Conservation (phyloP, 2,888 invertebrate species). For the Marronus borbonicus region DNA sequence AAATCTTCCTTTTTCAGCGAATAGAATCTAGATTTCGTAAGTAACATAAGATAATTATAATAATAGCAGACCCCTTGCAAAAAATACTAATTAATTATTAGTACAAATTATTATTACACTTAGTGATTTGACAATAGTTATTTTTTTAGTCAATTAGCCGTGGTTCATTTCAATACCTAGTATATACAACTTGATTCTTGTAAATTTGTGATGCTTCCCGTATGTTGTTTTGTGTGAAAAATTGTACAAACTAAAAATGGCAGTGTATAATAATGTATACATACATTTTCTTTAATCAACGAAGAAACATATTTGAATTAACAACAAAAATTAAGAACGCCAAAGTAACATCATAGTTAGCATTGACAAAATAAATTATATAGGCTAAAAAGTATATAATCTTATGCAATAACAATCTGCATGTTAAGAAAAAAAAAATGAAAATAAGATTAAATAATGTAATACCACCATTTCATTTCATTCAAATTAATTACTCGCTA, state of each 20-base stretch:
- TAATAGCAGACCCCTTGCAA: constrained; percentile 15
- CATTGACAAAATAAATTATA: constrained; percentile 4
- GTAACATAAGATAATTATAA: constrained; percentile 7
- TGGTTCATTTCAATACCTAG: background rate
- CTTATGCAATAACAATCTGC: background rate
- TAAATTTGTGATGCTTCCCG: constrained; percentile 12
- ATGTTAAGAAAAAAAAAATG: background rate
- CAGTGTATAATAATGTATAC: constrained; percentile 23
- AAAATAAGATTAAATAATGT: background rate
- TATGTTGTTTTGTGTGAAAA: background rate
- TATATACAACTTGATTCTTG: constrained; percentile 12
- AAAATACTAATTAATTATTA: constrained; percentile 9
- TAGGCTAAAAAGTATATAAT: background rate
- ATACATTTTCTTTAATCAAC: background rate
- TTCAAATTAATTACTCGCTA: background rate
- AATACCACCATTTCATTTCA: background rate
- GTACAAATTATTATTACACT: background rate
- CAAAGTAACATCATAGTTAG: background rate
- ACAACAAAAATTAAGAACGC: background rate
- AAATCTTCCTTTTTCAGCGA: background rate
- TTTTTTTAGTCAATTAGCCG: background rate
- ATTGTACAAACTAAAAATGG: background rate
- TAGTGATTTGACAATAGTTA: background rate
- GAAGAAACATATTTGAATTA: background rate
- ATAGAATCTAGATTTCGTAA: constrained; percentile 6